A percentile compares a stretch with the other conserved stretches of the same genome.
Conservation (phyloP, 2,888 invertebrate species). For the Hirudinaria manillensis region DNA sequence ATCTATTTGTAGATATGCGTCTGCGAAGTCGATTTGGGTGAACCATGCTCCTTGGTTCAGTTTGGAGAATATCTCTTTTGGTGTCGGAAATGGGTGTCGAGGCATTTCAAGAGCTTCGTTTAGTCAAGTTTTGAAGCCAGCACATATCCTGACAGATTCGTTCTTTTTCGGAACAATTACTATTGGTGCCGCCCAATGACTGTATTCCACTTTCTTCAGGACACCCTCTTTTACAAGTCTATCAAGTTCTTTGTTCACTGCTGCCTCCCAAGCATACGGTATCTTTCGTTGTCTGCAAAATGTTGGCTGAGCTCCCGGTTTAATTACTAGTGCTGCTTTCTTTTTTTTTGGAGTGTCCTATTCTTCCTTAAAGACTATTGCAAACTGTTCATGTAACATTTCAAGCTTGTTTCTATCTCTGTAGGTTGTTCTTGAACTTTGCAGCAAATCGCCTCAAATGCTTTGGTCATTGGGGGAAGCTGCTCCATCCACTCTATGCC, state of each 20-base stretch:
- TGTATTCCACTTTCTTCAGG: not conserved
- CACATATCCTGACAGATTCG: not conserved
- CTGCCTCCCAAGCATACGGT: not conserved
- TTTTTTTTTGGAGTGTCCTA: not conserved
- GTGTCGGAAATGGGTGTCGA: not conserved
- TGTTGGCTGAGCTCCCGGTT: not conserved
- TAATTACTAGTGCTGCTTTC: not conserved
- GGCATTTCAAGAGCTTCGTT: slow-evolving; percentile 3
- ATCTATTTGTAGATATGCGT: no score
- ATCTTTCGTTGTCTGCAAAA: no score
- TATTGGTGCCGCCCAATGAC: no score
- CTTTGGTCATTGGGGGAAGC: slow-evolving; percentile 9
- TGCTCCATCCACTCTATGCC: slow-evolving; percentile 11
- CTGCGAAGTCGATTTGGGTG: not conserved
- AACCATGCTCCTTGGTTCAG: slow-evolving; percentile 1
- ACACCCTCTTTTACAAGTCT: not conserved
- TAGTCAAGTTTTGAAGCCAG: slow-evolving; percentile 2
- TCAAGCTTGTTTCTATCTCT: not conserved
- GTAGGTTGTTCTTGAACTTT: no score
- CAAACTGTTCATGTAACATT: not conserved
- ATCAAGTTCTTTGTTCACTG: not conserved
- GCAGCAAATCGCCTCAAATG: no score
- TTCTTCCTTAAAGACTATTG: not conserved
- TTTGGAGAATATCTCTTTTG: not conserved
- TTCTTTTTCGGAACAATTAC: no score